These are phyloP conservation scores for Leucoma salicis DNA, from an alignment of 2,888 invertebrate species.

Conservation along the genomic window DNA sequence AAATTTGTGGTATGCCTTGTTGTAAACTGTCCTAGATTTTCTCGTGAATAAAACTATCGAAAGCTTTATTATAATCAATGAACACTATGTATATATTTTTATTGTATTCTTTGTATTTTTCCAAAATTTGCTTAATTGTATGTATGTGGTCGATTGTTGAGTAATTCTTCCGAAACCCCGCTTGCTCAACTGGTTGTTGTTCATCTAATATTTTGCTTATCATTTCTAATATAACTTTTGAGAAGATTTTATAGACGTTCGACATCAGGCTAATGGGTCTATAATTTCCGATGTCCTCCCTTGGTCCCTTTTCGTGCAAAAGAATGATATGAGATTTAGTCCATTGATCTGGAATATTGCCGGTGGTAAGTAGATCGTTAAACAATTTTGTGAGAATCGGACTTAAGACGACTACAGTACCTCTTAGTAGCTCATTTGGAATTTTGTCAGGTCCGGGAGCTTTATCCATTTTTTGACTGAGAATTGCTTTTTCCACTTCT, in stretches of 20 bases:
- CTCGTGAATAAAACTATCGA: not conserved
- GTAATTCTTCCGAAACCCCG: not conserved
- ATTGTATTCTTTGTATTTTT: conserved; percentile 1
- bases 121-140: not conserved
- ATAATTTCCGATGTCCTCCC: not conserved
- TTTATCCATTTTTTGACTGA: conserved; percentile 3
- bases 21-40: not conserved
- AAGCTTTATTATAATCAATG: too few relatives aligned
- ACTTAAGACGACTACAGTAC: not conserved
- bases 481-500: conserved; percentile 3
- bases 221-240: too few relatives aligned
- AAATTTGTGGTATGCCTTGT: not conserved
- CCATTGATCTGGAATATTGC: not conserved
- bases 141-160: too few relatives aligned
- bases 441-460: conserved; percentile 4
- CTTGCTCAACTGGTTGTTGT: too few relatives aligned
- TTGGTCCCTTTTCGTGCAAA: not conserved
- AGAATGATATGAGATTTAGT: not conserved
- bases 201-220: too few relatives aligned
- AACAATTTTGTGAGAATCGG: not conserved
- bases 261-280: not conserved
- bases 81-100: too few relatives aligned
- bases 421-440: conserved; percentile 1
- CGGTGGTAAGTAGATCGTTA: not conserved
- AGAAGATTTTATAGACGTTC: not conserved